A percentile compares a stretch with the other conserved stretches of the same genome.
phyloP scores from a whole-genome alignment of 2,113 vertebrate species.

The Bos taurus region ARS-UCD2.0 NC_037342.1:74775001-74775500 shows the following conservation, averaged over 20 bases:
- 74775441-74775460: neutral
- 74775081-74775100: neutral
- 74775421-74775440: neutral
- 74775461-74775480: neutral
- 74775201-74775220: neutral
- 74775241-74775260: neutral
- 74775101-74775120: neutral
- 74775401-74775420: neutral
- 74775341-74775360: neutral
- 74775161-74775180: neutral
- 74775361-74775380: neutral
- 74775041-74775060: fast-evolving
- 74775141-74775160: neutral
- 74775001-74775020: neutral
- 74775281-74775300: neutral
- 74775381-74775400: neutral
- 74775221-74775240: neutral
- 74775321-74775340: neutral
- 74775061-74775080: neutral
- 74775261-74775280: neutral
- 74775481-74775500: neutral
- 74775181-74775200: neutral
- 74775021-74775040: fast-evolving
- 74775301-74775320: neutral
- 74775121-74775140: neutral